A percentile compares a stretch with the other conserved stretches of the same genome.
phyloP scores from a whole-genome alignment of 2,888 invertebrate genomes.

The Dromius quadrimaculatus region DNA sequence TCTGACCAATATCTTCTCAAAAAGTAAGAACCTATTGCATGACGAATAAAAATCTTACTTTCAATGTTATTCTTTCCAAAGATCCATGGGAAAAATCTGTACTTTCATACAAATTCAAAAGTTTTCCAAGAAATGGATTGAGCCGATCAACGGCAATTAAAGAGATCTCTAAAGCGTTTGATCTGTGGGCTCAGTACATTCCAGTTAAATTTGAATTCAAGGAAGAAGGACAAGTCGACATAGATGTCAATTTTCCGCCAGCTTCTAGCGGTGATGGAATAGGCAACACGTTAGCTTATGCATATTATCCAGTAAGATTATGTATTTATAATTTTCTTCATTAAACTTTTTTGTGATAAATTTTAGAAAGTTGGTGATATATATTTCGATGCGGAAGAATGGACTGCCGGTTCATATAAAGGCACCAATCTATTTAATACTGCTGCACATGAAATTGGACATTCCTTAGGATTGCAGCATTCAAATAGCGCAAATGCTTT shows the following conservation, averaged over 20 bases:
- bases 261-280: slow-evolving; percentile 19
- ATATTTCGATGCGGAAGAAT: slow-evolving; percentile 37
- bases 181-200: slow-evolving; percentile 32
- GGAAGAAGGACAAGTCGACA: slow-evolving; percentile 28
- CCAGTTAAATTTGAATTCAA: slow-evolving; percentile 21
- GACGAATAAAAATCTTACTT: not conserved
- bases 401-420: slow-evolving; percentile 37
- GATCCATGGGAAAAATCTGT: slow-evolving; percentile 30
- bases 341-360: too few relatives aligned
- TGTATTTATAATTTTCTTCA: not conserved
- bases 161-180: slow-evolving; percentile 30
- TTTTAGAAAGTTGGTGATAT: slow-evolving; percentile 9
- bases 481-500: slow-evolving; percentile 45
- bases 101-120: slow-evolving; percentile 34
- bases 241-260: slow-evolving; percentile 29
- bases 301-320: slow-evolving; percentile 41
- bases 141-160: slow-evolving; percentile 1
- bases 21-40: too few relatives aligned
- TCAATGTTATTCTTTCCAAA: not conserved
- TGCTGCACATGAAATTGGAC: slow-evolving; percentile 57
- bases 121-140: slow-evolving; percentile 34
- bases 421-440: slow-evolving; percentile 54
- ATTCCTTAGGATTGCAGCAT: slow-evolving; percentile 56
- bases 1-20: not conserved
- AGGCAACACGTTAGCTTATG: slow-evolving; percentile 31